Evolutionary conservation across 2,888 invertebrate genomes (phyloP).

Genomic region (Adelphocoris suturalis): DNA sequence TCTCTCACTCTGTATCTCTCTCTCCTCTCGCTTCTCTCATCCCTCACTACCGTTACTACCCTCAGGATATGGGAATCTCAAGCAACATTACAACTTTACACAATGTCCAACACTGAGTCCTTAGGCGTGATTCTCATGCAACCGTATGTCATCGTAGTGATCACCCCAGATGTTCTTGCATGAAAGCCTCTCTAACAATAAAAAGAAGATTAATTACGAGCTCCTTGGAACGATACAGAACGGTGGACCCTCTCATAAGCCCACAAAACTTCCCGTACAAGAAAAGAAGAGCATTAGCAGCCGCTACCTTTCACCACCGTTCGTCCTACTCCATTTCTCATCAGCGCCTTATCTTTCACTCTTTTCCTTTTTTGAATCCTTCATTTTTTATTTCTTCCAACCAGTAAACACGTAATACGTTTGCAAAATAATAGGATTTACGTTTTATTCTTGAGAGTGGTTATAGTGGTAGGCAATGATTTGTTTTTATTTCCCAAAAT

Average conservation of each 20-base stretch:
- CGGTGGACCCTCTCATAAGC: neutral
- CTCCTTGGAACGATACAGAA: neutral
- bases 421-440: too few species aligned
- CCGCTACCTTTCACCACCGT: conserved; percentile 41
- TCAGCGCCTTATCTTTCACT: neutral
- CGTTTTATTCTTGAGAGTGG: too few species aligned
- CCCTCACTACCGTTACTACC: too few species aligned
- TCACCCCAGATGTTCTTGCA: neutral
- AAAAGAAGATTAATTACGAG: conserved; percentile 5
- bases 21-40: too few species aligned
- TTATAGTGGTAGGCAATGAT: too few species aligned
- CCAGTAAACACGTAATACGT: too few species aligned
- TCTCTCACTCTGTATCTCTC: too few species aligned
- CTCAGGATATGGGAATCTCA: too few species aligned
- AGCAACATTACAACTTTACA: too few species aligned
- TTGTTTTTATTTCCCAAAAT: too few species aligned
- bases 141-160: neutral
- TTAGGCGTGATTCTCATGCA: neutral
- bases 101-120: too few species aligned
- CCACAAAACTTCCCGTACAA: neutral
- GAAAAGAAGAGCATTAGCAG: neutral
- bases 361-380: neutral
- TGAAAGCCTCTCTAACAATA: neutral
- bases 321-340: neutral
- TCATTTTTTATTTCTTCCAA: too few species aligned